Evolutionary conservation across 2,797 vertebrate genomes (phyloP).

Genomic region (Erithacus rubecula): DNA sequence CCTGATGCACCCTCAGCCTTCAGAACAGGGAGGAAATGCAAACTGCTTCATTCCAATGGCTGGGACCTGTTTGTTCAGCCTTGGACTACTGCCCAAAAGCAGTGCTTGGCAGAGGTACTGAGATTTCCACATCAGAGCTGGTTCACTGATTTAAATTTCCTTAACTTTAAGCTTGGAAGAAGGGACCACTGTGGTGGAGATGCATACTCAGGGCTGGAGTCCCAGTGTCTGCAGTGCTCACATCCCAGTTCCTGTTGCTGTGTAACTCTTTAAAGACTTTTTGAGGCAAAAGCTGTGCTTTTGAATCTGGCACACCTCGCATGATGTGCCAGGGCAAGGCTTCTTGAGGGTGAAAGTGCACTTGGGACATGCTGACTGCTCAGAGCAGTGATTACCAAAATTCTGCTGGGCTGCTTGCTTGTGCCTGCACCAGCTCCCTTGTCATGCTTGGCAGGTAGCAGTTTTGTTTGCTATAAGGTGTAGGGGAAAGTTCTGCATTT

Average conservation of each 20-base stretch:
- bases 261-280: neutral
- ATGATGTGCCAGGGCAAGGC: neutral
- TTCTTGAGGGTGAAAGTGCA: neutral
- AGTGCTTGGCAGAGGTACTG: neutral
- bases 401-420: neutral
- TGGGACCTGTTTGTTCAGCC: conserved; percentile 5
- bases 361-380: accelerated
- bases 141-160: neutral
- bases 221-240: neutral
- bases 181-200: neutral
- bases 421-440: neutral
- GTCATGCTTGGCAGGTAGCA: neutral
- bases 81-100: neutral
- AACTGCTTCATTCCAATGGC: neutral
- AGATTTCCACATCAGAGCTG: neutral
- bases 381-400: neutral
- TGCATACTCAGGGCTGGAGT: neutral
- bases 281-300: neutral
- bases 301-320: accelerated
- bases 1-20: neutral
- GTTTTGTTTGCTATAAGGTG: neutral
- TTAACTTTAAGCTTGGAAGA: neutral
- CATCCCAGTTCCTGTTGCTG: neutral
- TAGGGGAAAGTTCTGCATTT: neutral
- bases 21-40: neutral